Evolutionary conservation across 2,888 invertebrate genomes (phyloP).

Genomic region (Latrodectus hesperus): DNA sequence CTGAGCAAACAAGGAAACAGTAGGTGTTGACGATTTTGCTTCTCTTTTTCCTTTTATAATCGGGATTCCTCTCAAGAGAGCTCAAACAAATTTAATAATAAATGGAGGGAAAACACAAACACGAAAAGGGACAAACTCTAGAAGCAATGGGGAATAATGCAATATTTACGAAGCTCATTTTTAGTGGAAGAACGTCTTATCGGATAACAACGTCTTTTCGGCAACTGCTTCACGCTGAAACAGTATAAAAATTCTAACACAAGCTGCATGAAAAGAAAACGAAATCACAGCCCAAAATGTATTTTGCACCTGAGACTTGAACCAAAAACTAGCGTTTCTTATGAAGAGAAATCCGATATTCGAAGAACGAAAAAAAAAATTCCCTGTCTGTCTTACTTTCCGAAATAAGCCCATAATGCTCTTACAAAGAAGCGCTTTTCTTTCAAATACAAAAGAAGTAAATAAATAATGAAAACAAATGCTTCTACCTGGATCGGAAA

Average conservation of each 20-base stretch:
- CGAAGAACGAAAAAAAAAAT: background rate
- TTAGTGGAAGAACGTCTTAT: slow-evolving; percentile 6
- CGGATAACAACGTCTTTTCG: slow-evolving; percentile 3
- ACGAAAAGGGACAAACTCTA: background rate
- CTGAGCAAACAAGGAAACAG: background rate
- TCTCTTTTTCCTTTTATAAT: background rate
- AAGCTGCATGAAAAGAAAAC: slow-evolving; percentile 8
- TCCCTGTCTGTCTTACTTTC: background rate
- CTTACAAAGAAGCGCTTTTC: background rate
- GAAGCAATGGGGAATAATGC: slow-evolving; percentile 9
- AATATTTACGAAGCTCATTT: slow-evolving; percentile 27
- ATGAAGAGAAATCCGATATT: background rate
- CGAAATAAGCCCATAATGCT: background rate
- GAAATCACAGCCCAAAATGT: slow-evolving; percentile 10
- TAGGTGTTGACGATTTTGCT: background rate
- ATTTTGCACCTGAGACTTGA: slow-evolving; percentile 25
- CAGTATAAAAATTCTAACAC: background rate
- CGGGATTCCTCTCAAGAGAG: background rate
- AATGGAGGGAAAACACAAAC: background rate
- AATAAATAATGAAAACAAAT: background rate
- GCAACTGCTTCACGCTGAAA: background rate
- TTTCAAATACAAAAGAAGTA: background rate
- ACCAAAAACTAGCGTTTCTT: slow-evolving; percentile 26
- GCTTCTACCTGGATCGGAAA: background rate
- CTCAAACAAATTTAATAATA: background rate